phyloP scores from a whole-genome alignment of 92 coral and sea anemone species.

The Desmophyllum pertusum region DNA sequence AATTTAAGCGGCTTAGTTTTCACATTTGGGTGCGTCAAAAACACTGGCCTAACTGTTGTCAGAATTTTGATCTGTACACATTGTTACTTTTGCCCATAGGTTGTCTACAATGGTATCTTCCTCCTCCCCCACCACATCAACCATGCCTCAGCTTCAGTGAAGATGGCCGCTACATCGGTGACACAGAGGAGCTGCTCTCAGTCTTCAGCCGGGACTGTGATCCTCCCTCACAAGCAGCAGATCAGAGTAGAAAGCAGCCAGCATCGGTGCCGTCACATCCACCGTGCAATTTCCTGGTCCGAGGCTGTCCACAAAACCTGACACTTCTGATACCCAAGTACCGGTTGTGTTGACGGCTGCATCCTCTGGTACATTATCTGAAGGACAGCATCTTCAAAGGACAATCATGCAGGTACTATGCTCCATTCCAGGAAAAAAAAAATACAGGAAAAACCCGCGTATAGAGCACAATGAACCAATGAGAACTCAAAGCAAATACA shows the following conservation, averaged over 20 bases:
- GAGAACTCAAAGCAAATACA: no score
- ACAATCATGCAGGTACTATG: constrained; percentile 4
- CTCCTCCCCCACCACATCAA: constrained; percentile 73
- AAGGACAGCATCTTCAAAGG: constrained; percentile 4
- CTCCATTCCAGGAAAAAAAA: no score
- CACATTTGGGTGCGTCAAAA: no score
- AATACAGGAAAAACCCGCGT: no score
- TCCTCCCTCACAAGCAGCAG: not conserved
- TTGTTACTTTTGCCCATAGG: constrained; percentile 48
- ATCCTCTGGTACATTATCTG: not conserved
- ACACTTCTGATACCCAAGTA: not conserved
- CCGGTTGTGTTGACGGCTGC: not conserved
- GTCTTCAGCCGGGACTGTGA: not conserved
- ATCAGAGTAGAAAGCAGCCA: not conserved
- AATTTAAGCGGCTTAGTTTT: no score
- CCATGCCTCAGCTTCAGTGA: constrained; percentile 85
- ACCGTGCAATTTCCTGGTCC: not conserved
- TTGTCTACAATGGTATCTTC: constrained; percentile 83
- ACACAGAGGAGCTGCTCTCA: not conserved
- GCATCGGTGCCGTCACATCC: not conserved
- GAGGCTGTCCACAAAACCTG: not conserved
- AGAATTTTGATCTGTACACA: no score
- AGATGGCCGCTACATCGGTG: constrained; percentile 76
- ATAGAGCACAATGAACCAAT: no score
- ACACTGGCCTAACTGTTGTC: no score